phyloP scores from a whole-genome alignment of 2,888 invertebrate genomes.

The Celastrina argiolus region DNA sequence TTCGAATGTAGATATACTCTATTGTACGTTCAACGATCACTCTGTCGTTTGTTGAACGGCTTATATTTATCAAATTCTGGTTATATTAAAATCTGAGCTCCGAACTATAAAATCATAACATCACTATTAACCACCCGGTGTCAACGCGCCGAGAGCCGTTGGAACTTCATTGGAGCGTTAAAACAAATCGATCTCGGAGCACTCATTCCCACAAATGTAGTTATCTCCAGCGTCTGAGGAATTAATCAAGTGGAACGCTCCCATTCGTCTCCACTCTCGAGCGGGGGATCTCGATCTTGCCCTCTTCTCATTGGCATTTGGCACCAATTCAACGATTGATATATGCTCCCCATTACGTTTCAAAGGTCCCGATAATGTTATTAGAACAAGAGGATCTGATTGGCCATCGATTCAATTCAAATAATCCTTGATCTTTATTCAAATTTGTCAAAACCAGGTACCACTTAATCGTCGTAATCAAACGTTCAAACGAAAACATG shows the following conservation, averaged over 20 bases:
- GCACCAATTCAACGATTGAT: slow-evolving; percentile 22
- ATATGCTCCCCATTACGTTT: slow-evolving; percentile 18
- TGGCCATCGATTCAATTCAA: background rate
- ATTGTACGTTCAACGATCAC: background rate
- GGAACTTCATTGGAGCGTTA: slow-evolving; percentile 11
- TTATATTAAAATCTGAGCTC: background rate
- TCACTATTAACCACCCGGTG: slow-evolving; percentile 10
- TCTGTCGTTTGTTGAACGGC: too few species aligned
- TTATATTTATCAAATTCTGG: too few species aligned
- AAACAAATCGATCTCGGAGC: slow-evolving; percentile 18
- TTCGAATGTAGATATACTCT: too few species aligned
- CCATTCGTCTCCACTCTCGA: slow-evolving; percentile 39
- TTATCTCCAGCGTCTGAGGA: slow-evolving; percentile 38
- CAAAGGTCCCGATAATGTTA: slow-evolving; percentile 13
- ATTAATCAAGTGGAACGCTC: slow-evolving; percentile 52
- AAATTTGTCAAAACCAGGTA: too few species aligned
- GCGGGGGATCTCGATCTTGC: slow-evolving; percentile 28
- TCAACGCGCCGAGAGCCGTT: slow-evolving; percentile 17
- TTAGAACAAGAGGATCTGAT: slow-evolving; percentile 13
- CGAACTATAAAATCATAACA: background rate
- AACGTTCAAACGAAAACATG: too few species aligned
- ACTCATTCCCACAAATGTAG: slow-evolving; percentile 24
- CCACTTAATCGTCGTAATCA: too few species aligned
- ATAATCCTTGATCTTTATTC: background rate
- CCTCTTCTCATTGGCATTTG: slow-evolving; percentile 31